Conservation (phyloP, 2,113 vertebrate genomes). For the Corythornis madagascariensis region DNA sequence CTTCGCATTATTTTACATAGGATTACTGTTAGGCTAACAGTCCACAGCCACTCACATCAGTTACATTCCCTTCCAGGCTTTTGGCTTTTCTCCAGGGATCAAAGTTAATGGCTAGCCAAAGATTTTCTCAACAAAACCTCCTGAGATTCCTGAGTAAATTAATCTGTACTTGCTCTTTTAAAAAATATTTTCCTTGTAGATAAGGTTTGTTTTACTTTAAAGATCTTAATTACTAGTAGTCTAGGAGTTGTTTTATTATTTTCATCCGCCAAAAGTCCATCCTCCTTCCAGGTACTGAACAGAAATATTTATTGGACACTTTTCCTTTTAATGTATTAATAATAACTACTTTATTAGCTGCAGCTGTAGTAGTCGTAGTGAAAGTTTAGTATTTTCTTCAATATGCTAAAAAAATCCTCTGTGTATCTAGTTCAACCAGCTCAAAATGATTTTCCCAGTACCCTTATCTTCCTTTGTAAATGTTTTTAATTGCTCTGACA, state of each 20-base stretch:
- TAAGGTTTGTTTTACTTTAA: neutral
- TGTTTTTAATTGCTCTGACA: neutral
- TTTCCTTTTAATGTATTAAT: neutral
- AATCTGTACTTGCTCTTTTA: neutral
- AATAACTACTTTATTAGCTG: neutral
- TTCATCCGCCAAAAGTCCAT: neutral
- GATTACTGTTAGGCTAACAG: neutral
- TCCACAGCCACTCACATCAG: neutral
- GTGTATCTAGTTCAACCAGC: neutral
- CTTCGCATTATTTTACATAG: constrained; percentile 12
- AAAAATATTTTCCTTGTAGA: neutral
- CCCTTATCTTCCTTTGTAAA: neutral
- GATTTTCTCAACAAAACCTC: neutral
- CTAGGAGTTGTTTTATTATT: neutral
- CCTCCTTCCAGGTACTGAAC: neutral
- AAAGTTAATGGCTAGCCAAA: neutral
- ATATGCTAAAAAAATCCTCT: neutral
- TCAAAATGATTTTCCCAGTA: neutral
- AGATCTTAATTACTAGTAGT: neutral
- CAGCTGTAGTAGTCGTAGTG: neutral
- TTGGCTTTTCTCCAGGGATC: neutral
- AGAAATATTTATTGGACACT: neutral
- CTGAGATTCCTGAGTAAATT: neutral
- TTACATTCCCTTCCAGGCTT: neutral
- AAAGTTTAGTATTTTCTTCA: neutral